These are phyloP conservation scores for Zaprionus africanus DNA, from an alignment of 1,140 invertebrate species.

Conservation along the genomic window DNA sequence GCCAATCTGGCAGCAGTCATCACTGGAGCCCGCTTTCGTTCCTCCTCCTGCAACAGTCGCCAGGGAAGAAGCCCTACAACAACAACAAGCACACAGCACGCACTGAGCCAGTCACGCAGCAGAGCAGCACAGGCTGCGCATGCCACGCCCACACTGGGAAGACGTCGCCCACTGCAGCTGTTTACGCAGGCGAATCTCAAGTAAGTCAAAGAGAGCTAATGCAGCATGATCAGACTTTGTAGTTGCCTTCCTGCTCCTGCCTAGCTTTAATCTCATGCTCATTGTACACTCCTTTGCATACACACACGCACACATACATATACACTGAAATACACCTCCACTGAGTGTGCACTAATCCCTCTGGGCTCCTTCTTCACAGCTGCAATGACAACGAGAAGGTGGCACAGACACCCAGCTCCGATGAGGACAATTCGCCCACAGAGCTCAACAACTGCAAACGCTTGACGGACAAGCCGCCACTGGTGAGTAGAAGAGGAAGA, in stretches of 20 bases:
- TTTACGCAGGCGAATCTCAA: slow-evolving; percentile 78
- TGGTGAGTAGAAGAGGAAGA: slow-evolving; percentile 86
- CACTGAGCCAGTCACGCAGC: slow-evolving; percentile 10
- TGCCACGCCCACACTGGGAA: slow-evolving; percentile 63
- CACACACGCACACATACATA: background rate
- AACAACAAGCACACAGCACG: slow-evolving; percentile 26
- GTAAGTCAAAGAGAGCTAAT: slow-evolving; percentile 57
- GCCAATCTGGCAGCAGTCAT: slow-evolving; percentile 77
- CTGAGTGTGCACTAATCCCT: background rate
- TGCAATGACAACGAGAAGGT: slow-evolving; percentile 82
- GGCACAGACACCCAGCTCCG: slow-evolving; percentile 88
- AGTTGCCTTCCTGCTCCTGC: background rate
- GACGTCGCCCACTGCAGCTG: slow-evolving; percentile 72
- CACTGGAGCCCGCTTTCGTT: slow-evolving; percentile 72
- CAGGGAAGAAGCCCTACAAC: slow-evolving; percentile 5
- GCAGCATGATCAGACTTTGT: background rate
- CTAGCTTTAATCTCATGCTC: slow-evolving; percentile 65
- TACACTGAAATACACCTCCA: slow-evolving; percentile 2
- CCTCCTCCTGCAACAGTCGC: slow-evolving; percentile 70
- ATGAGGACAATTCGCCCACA: slow-evolving; percentile 94
- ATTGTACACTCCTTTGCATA: slow-evolving; percentile 26
- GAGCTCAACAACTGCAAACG: slow-evolving; percentile 93
- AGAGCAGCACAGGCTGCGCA: slow-evolving; percentile 7
- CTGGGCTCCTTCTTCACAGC: slow-evolving; percentile 30
- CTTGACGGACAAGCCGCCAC: slow-evolving; percentile 90